Conservation (phyloP, 2,113 vertebrate species). For the Megalops atlanticus region DNA sequence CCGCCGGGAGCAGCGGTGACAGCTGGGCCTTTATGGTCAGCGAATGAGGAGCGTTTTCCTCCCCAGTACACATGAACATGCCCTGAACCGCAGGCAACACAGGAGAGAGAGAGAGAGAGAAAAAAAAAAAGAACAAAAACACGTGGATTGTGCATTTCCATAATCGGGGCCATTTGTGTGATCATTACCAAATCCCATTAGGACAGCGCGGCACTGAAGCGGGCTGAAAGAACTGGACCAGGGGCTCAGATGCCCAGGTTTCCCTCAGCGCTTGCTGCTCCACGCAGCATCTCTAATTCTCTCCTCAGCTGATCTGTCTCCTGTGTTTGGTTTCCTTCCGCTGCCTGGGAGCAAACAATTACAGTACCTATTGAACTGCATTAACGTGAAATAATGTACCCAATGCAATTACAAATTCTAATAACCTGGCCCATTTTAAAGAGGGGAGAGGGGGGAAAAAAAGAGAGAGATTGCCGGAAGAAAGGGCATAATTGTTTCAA, state of each 20-base stretch:
- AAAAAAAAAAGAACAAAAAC: constrained; percentile 37
- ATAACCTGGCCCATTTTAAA: constrained; percentile 52
- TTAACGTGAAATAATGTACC: constrained; percentile 50
- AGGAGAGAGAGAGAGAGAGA: too few species aligned
- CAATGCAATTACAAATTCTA: constrained; percentile 56
- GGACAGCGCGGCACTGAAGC: background rate
- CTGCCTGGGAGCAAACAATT: constrained; percentile 56
- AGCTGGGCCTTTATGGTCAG: constrained; percentile 49
- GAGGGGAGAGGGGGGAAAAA: constrained; percentile 30
- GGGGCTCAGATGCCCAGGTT: background rate
- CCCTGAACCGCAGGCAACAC: constrained; percentile 8
- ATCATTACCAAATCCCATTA: constrained; percentile 36
- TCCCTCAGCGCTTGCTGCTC: constrained; percentile 27
- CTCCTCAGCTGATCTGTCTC: constrained; percentile 45
- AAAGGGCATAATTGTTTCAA: constrained; percentile 46
- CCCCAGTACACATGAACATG: constrained; percentile 34
- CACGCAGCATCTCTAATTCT: constrained; percentile 39
- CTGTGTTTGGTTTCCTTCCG: constrained; percentile 42
- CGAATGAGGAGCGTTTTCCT: constrained; percentile 33
- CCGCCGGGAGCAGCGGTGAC: constrained; percentile 44
- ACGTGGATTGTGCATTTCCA: constrained; percentile 40
- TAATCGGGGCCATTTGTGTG: constrained; percentile 47
- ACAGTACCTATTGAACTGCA: constrained; percentile 56
- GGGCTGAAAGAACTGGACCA: background rate
- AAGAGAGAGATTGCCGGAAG: constrained; percentile 37